Base-by-base conservation (phyloP, 1,140 invertebrate species). In the Drosophila paulistorum region DNA sequence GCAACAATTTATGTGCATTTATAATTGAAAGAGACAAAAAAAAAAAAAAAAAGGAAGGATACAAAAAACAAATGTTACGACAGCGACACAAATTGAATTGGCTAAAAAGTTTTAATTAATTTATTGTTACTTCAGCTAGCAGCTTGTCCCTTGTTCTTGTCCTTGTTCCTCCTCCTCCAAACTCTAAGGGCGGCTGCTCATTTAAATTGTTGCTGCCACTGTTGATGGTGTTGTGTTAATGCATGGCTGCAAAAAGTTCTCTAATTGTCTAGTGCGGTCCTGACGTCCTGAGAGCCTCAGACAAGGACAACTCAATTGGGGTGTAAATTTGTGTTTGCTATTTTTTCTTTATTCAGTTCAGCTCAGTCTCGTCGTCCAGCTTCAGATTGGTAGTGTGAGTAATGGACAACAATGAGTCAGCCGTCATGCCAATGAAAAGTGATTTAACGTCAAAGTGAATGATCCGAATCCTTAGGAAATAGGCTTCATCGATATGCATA, bases 91-190 rank as follows among this genome's bases (percentile, higher is more conserved):
- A 89, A 89, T 89, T 89, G 85, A 89, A 89, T 89, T 89, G 84
- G 85, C 85, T 73, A 89, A 89, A 89, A 89, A 89, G 84, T 89
- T 89, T 89, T 89, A 89, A 89, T 89, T 89, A 89, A 89, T 89
- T 89, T 89, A 89, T 89, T 89, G 84, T 90, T 89, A 89, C 84
- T 89, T 89, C 74, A 68, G 82, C 66, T 74, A 77, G 65, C 66
- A 70, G 72, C 63, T 71, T 48, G 58, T 59, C 54, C 20, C 23
- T 5, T 35, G 54, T n/a, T 63, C 62, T 71, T 59, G 63, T 73
- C 61, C 20, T 2, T 10, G 33, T 13, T 14, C 30, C 17, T 20
- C 45, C 10, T 17, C 13, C 10, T 26, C 13, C 35, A 30, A 10
- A 57, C 39, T 42, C n/a, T 17, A 10, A 61, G 62, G 71, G 78